These are phyloP conservation scores for Temnothorax unifasciatus DNA, from an alignment of 2,888 invertebrate species.

Conservation along the genomic window DNA sequence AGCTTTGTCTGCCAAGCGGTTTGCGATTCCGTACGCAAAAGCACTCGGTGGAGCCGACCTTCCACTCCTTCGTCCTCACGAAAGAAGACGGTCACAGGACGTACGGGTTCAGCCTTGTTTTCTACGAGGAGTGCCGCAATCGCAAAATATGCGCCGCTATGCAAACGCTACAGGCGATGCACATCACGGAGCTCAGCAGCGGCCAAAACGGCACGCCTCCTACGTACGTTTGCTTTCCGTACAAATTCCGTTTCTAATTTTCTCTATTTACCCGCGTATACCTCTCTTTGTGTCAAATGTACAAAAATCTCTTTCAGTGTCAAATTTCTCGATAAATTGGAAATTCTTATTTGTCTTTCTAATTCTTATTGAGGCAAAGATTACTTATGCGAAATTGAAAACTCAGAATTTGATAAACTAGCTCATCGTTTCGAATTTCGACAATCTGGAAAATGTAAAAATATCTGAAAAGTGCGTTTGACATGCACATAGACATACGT, in stretches of 20 bases:
- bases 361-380: neutral
- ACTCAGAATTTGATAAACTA: neutral
- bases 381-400: neutral
- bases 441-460: neutral
- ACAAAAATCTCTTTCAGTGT: neutral
- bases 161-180: slow-evolving; percentile 98
- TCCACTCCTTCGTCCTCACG: slow-evolving; percentile 99
- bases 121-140: slow-evolving; percentile 98
- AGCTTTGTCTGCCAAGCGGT: slow-evolving; percentile 98
- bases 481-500: neutral
- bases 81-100: slow-evolving; percentile 98
- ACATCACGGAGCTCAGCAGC: slow-evolving; percentile 95
- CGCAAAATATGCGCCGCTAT: slow-evolving; percentile 97
- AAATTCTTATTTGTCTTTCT: neutral
- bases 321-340: neutral
- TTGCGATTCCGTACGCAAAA: slow-evolving; percentile 98
- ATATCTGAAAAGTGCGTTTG: neutral
- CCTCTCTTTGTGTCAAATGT: neutral
- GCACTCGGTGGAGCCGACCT: slow-evolving; percentile 93
- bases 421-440: neutral
- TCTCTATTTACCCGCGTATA: neutral
- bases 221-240: slow-evolving; percentile 78
- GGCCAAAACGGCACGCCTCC: slow-evolving; percentile 88
- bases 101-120: slow-evolving; percentile 97
- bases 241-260: slow-evolving; percentile 17